Conservation (phyloP, 2,797 vertebrate species). For the Mormyrops attenuatus region DNA sequence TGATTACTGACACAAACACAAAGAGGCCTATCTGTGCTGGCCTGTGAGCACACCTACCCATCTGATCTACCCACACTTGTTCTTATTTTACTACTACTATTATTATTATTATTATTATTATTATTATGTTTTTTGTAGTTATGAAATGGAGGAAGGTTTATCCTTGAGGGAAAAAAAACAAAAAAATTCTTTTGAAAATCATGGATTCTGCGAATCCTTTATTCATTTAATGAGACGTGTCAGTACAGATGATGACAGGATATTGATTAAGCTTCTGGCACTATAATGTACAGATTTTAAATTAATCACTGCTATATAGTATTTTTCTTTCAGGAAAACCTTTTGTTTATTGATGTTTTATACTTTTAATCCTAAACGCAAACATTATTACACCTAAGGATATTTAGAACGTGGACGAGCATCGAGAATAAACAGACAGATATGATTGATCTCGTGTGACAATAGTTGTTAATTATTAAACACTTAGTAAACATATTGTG, state of each 20-base stretch:
- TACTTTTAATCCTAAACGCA: constrained; percentile 3
- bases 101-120: not conserved
- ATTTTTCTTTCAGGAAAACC: not conserved
- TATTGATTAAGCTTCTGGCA: constrained; percentile 20
- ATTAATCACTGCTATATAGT: constrained; percentile 16
- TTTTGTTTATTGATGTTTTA: not conserved
- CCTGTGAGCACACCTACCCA: not conserved
- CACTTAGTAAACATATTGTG: not conserved
- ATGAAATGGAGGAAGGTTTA: constrained; percentile 6
- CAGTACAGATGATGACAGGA: constrained; percentile 13
- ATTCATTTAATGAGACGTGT: constrained; percentile 27
- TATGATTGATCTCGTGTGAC: not conserved
- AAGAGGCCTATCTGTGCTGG: not conserved
- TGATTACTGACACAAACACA: constrained; percentile 15
- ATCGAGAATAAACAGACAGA: not conserved
- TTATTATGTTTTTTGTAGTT: not conserved
- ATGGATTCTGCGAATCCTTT: constrained; percentile 17
- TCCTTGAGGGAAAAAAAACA: constrained; percentile 13
- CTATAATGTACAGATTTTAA: constrained; percentile 20
- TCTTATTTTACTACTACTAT: not conserved
- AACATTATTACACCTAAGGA: constrained; percentile 25
- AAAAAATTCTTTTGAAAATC: constrained; percentile 11
- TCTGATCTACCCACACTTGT: not conserved
- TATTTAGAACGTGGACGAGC: constrained; percentile 35
- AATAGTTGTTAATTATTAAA: constrained; percentile 37